These are phyloP conservation scores for Mormyrus hasselquistii DNA, from an alignment of 2,797 vertebrate genomes.

Conservation along the genomic window DNA sequence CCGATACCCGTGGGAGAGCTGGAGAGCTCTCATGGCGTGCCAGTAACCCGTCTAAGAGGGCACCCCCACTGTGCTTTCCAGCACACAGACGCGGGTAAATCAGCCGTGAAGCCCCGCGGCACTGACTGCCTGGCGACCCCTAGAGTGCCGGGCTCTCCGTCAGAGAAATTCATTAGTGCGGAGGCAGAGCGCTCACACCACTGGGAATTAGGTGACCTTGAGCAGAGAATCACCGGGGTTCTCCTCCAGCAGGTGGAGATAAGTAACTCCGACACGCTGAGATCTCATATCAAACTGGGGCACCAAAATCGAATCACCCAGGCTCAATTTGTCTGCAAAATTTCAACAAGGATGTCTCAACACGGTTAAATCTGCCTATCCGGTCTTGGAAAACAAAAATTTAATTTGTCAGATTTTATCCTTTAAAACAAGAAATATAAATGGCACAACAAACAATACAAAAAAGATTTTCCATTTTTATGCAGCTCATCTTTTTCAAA, in stretches of 20 bases:
- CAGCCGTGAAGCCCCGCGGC: conserved; percentile 3
- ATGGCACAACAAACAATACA: background rate
- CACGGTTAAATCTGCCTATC: background rate
- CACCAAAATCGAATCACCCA: background rate
- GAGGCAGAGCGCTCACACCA: background rate
- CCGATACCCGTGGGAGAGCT: background rate
- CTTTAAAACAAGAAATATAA: background rate
- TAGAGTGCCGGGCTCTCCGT: background rate
- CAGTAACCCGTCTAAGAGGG: background rate
- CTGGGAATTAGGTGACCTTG: conserved; percentile 14
- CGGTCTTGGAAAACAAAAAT: background rate
- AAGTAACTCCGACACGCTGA: background rate
- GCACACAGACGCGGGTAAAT: background rate
- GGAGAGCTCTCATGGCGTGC: background rate
- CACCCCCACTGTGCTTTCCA: conserved; percentile 8
- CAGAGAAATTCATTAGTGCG: conserved; percentile 14
- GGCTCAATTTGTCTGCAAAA: background rate
- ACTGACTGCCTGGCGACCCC: background rate
- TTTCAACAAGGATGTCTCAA: background rate
- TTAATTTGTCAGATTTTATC: background rate
- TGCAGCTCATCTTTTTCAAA: background rate
- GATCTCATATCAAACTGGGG: conserved; percentile 1
- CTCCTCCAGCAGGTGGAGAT: background rate
- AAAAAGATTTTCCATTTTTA: background rate
- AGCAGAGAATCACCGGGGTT: background rate